A percentile compares a stretch with the other conserved stretches of the same genome.
phyloP scores from a whole-genome alignment of 2,113 vertebrate species.

The Podarcis muralis region DNA sequence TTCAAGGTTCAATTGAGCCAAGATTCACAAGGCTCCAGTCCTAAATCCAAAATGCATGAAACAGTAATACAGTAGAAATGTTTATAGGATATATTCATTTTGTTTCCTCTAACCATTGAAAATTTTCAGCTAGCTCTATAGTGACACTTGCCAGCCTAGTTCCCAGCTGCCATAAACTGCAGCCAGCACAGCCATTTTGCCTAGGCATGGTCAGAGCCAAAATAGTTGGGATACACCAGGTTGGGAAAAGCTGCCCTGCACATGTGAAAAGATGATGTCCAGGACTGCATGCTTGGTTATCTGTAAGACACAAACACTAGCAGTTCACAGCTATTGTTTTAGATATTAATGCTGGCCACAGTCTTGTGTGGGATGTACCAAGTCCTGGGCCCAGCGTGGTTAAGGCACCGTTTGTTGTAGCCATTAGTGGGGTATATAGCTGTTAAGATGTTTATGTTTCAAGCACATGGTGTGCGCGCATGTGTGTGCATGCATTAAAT shows the following conservation, averaged over 20 bases:
- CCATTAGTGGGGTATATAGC: background rate
- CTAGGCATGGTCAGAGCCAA: no score
- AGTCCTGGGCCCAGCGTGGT: background rate
- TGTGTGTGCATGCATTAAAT: background rate
- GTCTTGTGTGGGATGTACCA: background rate
- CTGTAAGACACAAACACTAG: background rate
- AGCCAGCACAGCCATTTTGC: no score
- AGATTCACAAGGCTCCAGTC: background rate
- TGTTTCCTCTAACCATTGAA: background rate
- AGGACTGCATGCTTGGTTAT: background rate
- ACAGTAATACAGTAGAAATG: background rate
- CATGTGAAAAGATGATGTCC: background rate
- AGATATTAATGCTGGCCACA: background rate
- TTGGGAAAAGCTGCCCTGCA: background rate
- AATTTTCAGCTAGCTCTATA: background rate
- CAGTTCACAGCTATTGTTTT: background rate
- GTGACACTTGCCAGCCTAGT: no score
- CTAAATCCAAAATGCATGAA: background rate
- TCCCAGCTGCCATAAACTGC: no score
- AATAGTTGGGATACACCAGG: no score
- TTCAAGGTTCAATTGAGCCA: background rate
- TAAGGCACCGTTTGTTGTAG: background rate
- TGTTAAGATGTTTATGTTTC: background rate
- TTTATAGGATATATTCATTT: background rate
- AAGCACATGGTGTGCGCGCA: background rate